Percentiles rank a stretch among this genome's conserved stretches.
Evolutionary conservation across 2,888 invertebrate species (phyloP).

Genomic region (Bruchidius siliquastri): DNA sequence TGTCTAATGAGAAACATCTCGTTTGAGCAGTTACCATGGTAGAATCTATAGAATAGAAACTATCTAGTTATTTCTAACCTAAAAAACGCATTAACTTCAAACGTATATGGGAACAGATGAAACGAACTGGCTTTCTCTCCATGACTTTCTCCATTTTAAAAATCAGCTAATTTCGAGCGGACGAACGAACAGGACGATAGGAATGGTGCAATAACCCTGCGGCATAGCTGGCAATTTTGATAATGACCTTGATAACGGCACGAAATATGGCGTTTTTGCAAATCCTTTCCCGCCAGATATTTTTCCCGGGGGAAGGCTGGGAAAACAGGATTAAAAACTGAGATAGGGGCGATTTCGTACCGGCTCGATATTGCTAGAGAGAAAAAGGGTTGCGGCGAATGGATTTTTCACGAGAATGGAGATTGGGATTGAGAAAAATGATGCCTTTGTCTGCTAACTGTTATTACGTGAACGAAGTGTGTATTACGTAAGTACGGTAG

Average conservation of each 20-base stretch:
- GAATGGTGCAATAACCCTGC: slow-evolving; percentile 30
- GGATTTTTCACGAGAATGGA: background rate
- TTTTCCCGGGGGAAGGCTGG: slow-evolving; percentile 39
- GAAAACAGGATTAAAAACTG: slow-evolving; percentile 32
- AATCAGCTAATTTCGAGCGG: slow-evolving; percentile 1
- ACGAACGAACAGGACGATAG: background rate
- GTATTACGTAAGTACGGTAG: background rate
- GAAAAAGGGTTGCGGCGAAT: background rate
- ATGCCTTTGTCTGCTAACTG: background rate
- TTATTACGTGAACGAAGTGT: background rate
- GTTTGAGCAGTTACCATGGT: too few species aligned
- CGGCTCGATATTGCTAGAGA: background rate
- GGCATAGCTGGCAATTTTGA: slow-evolving; percentile 40
- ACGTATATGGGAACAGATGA: background rate
- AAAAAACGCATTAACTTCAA: too few species aligned
- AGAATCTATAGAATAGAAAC: too few species aligned
- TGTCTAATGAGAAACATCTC: too few species aligned
- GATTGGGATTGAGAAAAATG: background rate
- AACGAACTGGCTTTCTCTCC: background rate
- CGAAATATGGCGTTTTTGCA: slow-evolving; percentile 46
- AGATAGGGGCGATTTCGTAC: slow-evolving; percentile 5
- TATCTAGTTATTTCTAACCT: too few species aligned
- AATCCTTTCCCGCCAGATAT: slow-evolving; percentile 42
- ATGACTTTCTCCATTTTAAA: background rate
- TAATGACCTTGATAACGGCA: slow-evolving; percentile 47